phyloP scores from a whole-genome alignment of 2,113 vertebrate species.

The Hucho hucho region DNA sequence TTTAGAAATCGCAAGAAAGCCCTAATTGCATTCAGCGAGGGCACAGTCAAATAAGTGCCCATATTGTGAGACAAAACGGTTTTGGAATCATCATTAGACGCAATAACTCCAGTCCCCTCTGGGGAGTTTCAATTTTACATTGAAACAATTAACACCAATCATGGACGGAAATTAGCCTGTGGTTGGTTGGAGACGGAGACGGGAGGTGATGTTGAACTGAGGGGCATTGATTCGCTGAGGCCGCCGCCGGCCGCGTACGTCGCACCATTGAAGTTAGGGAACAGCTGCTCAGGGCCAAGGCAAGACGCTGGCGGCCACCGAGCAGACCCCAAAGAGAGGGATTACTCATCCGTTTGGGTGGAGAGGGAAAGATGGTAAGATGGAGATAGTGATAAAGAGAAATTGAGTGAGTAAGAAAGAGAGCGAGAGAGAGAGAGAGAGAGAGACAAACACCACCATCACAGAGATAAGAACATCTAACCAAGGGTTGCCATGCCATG shows the following conservation, averaged over 20 bases:
- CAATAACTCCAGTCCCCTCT: background rate
- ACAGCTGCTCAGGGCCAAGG: background rate
- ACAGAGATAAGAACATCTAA: background rate
- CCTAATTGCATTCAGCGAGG: background rate
- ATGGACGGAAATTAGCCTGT: background rate
- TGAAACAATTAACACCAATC: constrained; percentile 5
- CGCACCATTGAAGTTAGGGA: background rate
- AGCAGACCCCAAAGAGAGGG: background rate
- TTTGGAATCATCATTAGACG: constrained; percentile 17
- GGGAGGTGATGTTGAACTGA: background rate
- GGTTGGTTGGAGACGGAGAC: background rate
- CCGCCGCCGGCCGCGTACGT: background rate
- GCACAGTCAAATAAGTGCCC: background rate
- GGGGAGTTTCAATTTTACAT: background rate
- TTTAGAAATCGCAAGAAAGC: constrained; percentile 12
- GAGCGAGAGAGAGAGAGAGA: too few species aligned
- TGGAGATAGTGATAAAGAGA: background rate
- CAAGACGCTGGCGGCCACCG: background rate
- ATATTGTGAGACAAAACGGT: background rate
- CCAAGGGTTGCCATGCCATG: too few species aligned
- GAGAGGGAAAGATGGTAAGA: background rate
- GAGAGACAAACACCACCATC: constrained; percentile 8
- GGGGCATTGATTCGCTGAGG: background rate
- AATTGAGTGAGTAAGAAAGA: background rate
- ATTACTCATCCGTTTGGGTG: background rate